These are phyloP conservation scores for Limnephilus rhombicus DNA, from an alignment of 2,888 invertebrate genomes.

Conservation along the genomic window DNA sequence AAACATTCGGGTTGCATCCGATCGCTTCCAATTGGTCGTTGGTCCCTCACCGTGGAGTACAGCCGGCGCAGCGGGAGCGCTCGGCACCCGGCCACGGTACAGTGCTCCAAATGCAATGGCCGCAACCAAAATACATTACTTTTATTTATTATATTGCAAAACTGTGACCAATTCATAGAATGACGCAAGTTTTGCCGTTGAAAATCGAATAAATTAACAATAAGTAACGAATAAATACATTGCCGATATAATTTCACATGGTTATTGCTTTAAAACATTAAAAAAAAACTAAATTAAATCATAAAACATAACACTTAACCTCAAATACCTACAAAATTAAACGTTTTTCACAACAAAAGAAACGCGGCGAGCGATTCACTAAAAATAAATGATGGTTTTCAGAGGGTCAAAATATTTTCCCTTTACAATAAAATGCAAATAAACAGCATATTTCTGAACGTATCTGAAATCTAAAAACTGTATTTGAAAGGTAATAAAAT, in stretches of 20 bases:
- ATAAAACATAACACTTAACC: not conserved
- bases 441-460: too few relatives aligned
- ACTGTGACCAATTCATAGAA: slow-evolving; percentile 27
- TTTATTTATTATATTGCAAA: slow-evolving; percentile 12
- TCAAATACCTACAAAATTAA: not conserved
- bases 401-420: too few relatives aligned
- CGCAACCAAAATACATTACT: slow-evolving; percentile 6
- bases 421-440: too few relatives aligned
- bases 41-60: slow-evolving; percentile 30
- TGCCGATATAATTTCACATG: not conserved
- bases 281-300: not conserved
- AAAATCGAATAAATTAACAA: not conserved
- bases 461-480: too few relatives aligned
- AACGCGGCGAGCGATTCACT: not conserved
- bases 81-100: slow-evolving; percentile 15
- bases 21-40: not conserved
- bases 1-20: slow-evolving; percentile 18
- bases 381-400: not conserved
- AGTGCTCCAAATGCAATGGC: slow-evolving; percentile 32
- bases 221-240: not conserved
- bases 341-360: not conserved
- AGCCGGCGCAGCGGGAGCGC: slow-evolving; percentile 8
- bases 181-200: not conserved
- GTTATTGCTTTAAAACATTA: not conserved
- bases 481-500: too few relatives aligned